Evolutionary conservation across 2,113 vertebrate species (phyloP).

Genomic region (Bagarius yarrelli): DNA sequence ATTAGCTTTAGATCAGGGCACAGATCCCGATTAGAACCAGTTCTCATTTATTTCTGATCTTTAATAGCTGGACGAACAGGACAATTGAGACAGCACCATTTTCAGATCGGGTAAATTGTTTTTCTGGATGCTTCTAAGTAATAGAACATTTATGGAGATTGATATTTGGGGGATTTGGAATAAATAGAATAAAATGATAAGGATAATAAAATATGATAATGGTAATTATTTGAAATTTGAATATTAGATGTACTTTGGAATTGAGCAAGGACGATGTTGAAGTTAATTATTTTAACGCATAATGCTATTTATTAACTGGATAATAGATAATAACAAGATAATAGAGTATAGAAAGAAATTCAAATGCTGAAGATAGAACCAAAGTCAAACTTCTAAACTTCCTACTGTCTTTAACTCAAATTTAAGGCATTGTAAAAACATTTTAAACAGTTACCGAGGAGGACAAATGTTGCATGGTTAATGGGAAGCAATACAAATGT

Average conservation of each 20-base stretch:
- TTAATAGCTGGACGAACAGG: neutral
- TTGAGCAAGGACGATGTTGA: no score
- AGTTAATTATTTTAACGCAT: neutral
- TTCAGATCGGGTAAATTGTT: slow-evolving; percentile 34
- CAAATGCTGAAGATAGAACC: no score
- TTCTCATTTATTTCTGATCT: neutral
- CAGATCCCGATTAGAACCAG: slow-evolving; percentile 8
- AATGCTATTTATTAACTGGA: neutral
- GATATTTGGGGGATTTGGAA: neutral
- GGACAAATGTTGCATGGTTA: no score
- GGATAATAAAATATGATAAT: neutral
- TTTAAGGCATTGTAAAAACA: no score
- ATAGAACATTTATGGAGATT: neutral
- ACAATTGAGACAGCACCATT: slow-evolving; percentile 1
- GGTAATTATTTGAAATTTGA: neutral
- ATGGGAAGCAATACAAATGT: no score
- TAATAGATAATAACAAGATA: neutral
- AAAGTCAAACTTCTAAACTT: no score
- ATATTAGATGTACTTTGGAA: neutral
- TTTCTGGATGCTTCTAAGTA: slow-evolving; percentile 8
- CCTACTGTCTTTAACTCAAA: no score
- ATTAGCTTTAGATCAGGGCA: slow-evolving; percentile 23
- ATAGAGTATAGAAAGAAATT: neutral
- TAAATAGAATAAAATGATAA: neutral
- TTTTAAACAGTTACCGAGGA: no score